phyloP scores from a whole-genome alignment of 2,113 vertebrate genomes.

The Raja brachyura region DNA sequence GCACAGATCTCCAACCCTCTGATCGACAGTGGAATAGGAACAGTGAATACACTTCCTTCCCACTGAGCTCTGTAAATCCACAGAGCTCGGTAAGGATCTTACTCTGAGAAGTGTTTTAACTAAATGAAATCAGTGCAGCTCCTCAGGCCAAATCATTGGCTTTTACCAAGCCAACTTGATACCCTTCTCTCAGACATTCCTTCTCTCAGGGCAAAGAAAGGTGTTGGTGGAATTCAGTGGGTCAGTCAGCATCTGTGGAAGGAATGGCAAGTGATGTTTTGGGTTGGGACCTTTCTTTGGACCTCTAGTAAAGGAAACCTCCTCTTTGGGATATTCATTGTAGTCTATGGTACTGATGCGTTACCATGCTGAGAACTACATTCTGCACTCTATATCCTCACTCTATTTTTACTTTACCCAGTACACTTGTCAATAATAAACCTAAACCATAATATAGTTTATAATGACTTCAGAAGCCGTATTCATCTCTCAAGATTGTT shows the following conservation, averaged over 20 bases:
- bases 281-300: no score
- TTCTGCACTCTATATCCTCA: no score
- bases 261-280: no score
- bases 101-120: not conserved
- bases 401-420: no score
- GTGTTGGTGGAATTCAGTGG: no score
- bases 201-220: not conserved
- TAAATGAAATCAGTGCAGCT: not conserved
- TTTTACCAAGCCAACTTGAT: not conserved
- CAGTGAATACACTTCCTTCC: conserved; percentile 56
- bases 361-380: no score
- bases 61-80: conserved; percentile 17
- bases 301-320: no score
- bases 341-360: no score
- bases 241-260: no score
- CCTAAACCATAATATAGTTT: not conserved
- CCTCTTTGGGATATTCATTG: no score
- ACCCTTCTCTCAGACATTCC: not conserved
- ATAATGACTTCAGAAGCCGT: not conserved
- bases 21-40: conserved; percentile 62
- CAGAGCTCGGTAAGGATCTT: not conserved
- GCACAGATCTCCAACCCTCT: conserved; percentile 47
- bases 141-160: not conserved
- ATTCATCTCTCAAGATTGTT: not conserved
- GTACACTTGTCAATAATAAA: no score